Percentiles rank a stretch among this genome's conserved stretches.
Conservation (phyloP, 2,113 vertebrate genomes). For the Rhegmatorhina hoffmannsi region DNA sequence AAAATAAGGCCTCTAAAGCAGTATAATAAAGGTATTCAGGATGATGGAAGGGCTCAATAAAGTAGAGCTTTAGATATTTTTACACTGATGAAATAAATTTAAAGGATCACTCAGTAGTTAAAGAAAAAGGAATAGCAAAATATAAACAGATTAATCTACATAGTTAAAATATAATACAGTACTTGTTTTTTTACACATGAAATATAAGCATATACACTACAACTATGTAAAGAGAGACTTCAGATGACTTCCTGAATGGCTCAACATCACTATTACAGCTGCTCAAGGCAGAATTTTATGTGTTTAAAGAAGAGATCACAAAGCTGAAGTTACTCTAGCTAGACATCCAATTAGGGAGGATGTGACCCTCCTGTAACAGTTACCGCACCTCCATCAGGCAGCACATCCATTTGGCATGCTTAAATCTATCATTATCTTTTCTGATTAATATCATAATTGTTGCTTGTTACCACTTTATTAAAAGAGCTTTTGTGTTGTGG, state of each 20-base stretch:
- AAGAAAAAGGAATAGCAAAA: not conserved
- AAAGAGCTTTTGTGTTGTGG: not conserved
- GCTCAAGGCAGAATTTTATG: not conserved
- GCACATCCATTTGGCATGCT: not conserved
- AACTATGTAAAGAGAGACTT: not conserved
- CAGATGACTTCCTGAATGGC: not conserved
- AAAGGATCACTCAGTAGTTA: not conserved
- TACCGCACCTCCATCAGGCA: not conserved
- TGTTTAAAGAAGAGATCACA: not conserved
- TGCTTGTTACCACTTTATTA: not conserved
- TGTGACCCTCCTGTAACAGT: fast-evolving
- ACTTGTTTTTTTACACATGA: not conserved
- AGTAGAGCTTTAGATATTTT: constrained; percentile 30
- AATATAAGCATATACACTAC: not conserved
- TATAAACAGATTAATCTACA: not conserved
- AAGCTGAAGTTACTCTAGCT: not conserved
- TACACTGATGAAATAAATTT: not conserved
- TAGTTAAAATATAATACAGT: not conserved
- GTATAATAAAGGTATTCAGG: constrained; percentile 25
- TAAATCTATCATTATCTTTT: not conserved
- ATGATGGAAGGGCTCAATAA: constrained; percentile 54
- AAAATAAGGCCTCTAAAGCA: constrained; percentile 55
- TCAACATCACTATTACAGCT: not conserved
- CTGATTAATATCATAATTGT: not conserved
- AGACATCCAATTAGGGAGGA: not conserved